These are phyloP conservation scores for Choristoneura fumiferana DNA, from an alignment of 1,140 invertebrate genomes.

Conservation along the genomic window DNA sequence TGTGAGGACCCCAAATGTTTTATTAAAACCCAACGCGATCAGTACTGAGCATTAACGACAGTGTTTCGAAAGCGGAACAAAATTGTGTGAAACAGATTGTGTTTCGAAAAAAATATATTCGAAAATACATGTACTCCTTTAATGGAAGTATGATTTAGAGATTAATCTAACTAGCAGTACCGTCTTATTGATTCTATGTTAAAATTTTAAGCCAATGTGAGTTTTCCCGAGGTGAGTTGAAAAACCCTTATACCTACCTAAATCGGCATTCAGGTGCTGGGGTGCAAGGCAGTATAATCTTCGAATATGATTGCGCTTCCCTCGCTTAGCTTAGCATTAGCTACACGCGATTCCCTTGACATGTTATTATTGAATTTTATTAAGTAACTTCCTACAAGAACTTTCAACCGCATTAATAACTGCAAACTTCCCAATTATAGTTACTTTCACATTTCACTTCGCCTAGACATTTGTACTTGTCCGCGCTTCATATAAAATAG, in stretches of 20 bases:
- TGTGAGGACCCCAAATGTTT: constrained; percentile 63
- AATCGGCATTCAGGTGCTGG: neutral
- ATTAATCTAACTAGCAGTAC: too few species aligned
- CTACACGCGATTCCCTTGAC: constrained; percentile 1
- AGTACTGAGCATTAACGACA: constrained; percentile 31
- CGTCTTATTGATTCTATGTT: too few species aligned
- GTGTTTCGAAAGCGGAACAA: constrained; percentile 27
- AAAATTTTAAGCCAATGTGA: too few species aligned
- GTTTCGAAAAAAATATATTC: constrained; percentile 13
- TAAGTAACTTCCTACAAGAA: too few species aligned
- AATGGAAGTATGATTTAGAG: too few species aligned
- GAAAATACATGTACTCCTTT: too few species aligned
- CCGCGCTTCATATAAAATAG: constrained; percentile 58
- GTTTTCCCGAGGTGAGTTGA: too few species aligned
- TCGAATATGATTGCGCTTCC: neutral
- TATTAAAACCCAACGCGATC: constrained; percentile 52
- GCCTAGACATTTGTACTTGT: constrained; percentile 52
- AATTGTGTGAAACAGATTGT: constrained; percentile 14
- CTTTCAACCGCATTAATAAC: too few species aligned
- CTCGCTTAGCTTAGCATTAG: too few species aligned
- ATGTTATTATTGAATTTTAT: neutral
- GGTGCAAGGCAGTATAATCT: neutral
- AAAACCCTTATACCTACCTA: too few species aligned
- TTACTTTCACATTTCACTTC: constrained; percentile 44
- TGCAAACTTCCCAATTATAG: too few species aligned